A percentile compares a stretch with the other conserved stretches of the same genome.
phyloP scores from a whole-genome alignment of 2,113 vertebrate genomes.

The Charadrius vociferus region DNA sequence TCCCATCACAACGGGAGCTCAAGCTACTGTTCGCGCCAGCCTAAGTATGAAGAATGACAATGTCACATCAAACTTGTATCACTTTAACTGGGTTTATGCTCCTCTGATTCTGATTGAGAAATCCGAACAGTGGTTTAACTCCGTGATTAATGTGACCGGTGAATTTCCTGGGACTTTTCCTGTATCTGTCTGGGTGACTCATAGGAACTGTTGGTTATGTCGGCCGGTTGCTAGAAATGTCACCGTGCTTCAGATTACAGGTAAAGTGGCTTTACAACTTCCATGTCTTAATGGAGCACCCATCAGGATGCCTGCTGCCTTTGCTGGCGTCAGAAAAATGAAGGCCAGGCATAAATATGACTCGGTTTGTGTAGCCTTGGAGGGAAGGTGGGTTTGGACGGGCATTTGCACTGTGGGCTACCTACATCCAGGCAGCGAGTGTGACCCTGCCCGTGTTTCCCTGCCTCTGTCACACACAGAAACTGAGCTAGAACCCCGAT shows the following conservation, averaged over 20 bases:
- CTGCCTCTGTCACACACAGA: background rate
- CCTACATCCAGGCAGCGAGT: background rate
- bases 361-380: background rate
- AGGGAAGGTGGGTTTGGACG: background rate
- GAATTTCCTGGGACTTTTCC: constrained; percentile 62
- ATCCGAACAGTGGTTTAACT: constrained; percentile 12
- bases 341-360: background rate
- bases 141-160: constrained; percentile 13
- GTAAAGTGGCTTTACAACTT: constrained; percentile 31
- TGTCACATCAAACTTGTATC: background rate
- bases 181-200: constrained; percentile 74
- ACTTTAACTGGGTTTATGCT: constrained; percentile 75
- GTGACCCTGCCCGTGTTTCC: background rate
- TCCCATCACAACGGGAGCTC: constrained; percentile 70
- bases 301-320: background rate
- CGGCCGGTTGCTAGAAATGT: constrained; percentile 49
- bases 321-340: background rate
- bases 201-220: constrained; percentile 64
- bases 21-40: constrained; percentile 59
- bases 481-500: background rate
- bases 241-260: constrained; percentile 66
- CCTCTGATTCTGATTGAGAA: constrained; percentile 71
- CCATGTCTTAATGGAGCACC: background rate
- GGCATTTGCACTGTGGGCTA: background rate
- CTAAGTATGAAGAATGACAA: constrained; percentile 32